Evolutionary conservation across 2,113 vertebrate species (phyloP).

Genomic region (Aegithalos caudatus): DNA sequence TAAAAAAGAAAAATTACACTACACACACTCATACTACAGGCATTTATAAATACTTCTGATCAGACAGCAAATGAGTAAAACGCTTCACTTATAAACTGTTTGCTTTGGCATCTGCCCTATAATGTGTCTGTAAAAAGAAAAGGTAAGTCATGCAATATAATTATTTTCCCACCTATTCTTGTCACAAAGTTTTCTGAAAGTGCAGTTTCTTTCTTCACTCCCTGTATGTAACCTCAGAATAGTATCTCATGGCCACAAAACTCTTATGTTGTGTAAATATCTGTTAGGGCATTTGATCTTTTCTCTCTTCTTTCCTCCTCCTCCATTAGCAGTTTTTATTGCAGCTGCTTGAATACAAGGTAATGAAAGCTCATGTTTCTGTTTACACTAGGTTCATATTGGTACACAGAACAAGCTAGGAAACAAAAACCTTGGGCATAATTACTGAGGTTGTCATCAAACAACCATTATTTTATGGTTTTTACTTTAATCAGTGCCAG

Average conservation of each 20-base stretch:
- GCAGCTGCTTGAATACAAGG: slow-evolving; percentile 46
- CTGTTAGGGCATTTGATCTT: slow-evolving; percentile 67
- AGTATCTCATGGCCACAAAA: slow-evolving; percentile 63
- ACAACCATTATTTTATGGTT: background rate
- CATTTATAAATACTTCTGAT: slow-evolving; percentile 59
- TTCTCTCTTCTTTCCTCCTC: slow-evolving; percentile 46
- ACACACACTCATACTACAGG: slow-evolving; percentile 33
- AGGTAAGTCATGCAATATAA: slow-evolving; percentile 35
- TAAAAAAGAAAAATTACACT: slow-evolving; percentile 21
- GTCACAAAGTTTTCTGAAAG: slow-evolving; percentile 59
- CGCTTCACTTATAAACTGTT: slow-evolving; percentile 36
- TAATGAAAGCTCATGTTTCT: slow-evolving; percentile 71
- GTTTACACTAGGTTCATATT: slow-evolving; percentile 49
- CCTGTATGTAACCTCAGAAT: slow-evolving; percentile 55
- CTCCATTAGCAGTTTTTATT: slow-evolving; percentile 71
- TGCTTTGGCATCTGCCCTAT: slow-evolving; percentile 51
- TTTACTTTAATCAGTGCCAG: background rate
- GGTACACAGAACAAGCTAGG: slow-evolving; percentile 39
- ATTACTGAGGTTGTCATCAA: background rate
- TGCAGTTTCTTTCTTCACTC: slow-evolving; percentile 61
- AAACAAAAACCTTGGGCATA: slow-evolving; percentile 34
- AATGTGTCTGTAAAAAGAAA: slow-evolving; percentile 40
- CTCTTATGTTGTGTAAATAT: slow-evolving; percentile 65
- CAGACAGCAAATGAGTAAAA: slow-evolving; percentile 44
- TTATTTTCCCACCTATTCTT: slow-evolving; percentile 62